Evolutionary conservation across 1,140 invertebrate genomes (phyloP).

Genomic region (Camponotus pennsylvanicus): DNA sequence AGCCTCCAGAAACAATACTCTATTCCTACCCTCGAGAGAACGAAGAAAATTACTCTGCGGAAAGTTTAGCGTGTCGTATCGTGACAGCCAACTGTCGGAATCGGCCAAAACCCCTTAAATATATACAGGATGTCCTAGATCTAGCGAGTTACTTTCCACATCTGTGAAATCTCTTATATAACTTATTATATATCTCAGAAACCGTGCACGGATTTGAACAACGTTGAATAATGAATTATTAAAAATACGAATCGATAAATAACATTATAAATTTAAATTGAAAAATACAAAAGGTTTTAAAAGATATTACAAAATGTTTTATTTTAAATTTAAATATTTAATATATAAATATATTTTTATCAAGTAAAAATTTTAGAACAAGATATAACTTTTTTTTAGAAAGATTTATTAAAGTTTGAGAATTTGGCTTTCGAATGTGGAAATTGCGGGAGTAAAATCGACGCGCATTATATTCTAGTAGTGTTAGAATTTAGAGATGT

Average conservation of each 20-base stretch:
- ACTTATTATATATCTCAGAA: not conserved
- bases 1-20: constrained; percentile 62
- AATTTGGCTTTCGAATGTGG: not conserved
- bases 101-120: constrained; percentile 10
- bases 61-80: constrained; percentile 59
- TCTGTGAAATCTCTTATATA: not conserved
- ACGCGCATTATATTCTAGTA: constrained; percentile 1
- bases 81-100: constrained; percentile 41
- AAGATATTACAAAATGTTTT: not conserved
- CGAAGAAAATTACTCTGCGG: constrained; percentile 61
- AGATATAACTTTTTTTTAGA: not conserved
- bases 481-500: constrained; percentile 49
- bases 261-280: not conserved
- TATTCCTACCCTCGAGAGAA: constrained; percentile 5
- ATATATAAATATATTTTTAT: not conserved
- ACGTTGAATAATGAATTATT: not conserved
- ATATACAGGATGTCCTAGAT: constrained; percentile 13
- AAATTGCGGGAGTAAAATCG: not conserved
- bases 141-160: not conserved
- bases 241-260: not conserved
- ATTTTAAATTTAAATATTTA: not conserved
- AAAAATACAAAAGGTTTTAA: not conserved
- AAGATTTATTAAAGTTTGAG: not conserved
- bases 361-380: not conserved
- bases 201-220: not conserved